Percentiles rank a stretch among this genome's conserved stretches.
These are phyloP conservation scores for Trematocara zebra DNA, from an alignment of 2,113 vertebrate species.

Conservation along the genomic window DNA sequence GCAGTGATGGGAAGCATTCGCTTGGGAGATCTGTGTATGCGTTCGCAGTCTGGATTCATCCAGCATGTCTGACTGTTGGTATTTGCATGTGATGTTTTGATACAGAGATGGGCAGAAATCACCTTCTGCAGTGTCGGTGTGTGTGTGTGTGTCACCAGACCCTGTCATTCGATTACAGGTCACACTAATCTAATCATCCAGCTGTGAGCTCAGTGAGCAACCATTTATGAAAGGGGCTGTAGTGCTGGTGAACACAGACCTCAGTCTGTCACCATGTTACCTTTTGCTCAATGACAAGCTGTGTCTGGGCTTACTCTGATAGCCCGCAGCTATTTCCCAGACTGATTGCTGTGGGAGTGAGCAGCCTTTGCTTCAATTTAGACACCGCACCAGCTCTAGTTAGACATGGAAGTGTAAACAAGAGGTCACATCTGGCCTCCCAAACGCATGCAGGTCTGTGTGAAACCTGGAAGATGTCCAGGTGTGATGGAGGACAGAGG, in stretches of 20 bases:
- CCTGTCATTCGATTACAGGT: conserved; percentile 65
- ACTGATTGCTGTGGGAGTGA: conserved; percentile 36
- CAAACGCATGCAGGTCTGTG: background rate
- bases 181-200: conserved; percentile 60
- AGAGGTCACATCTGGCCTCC: background rate
- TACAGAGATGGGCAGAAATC: background rate
- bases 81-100: conserved; percentile 22
- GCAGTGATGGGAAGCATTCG: background rate
- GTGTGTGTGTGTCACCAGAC: conserved; percentile 34
- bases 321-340: conserved; percentile 27
- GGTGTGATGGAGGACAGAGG: conserved; percentile 27
- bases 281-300: conserved; percentile 35
- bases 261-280: conserved; percentile 40
- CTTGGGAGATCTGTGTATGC: background rate
- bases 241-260: conserved; percentile 10
- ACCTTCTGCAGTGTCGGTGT: background rate
- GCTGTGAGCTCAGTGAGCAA: conserved; percentile 45
- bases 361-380: conserved; percentile 5
- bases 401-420: conserved; percentile 5
- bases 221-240: conserved; percentile 15
- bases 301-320: conserved; percentile 28
- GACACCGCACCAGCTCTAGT: background rate
- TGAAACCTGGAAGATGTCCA: conserved; percentile 12
- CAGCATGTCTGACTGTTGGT: background rate
- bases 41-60: background rate